Percentiles rank a stretch among this genome's conserved stretches.
These are phyloP conservation scores for Drosophila kuntzei DNA, from an alignment of 2,888 invertebrate species.

Conservation along the genomic window DNA sequence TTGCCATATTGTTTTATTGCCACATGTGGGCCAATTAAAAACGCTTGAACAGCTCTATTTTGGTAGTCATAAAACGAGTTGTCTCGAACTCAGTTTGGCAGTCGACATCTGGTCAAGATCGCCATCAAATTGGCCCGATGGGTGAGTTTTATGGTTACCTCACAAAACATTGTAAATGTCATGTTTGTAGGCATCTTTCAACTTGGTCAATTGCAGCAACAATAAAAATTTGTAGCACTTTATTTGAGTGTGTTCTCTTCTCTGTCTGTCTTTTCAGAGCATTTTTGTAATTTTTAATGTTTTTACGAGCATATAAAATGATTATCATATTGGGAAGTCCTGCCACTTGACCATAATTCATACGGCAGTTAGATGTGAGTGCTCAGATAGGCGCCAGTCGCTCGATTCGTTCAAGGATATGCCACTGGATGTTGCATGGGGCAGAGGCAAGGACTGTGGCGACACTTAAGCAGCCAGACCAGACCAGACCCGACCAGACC, in stretches of 20 bases:
- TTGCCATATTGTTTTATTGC: constrained; percentile 28
- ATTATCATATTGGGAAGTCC: constrained; percentile 51
- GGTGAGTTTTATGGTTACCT: constrained; percentile 40
- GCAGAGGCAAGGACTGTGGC: constrained; percentile 13
- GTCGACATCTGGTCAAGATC: constrained; percentile 37
- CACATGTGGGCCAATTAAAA: constrained; percentile 46
- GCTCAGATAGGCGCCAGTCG: constrained; percentile 62
- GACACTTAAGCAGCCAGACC: constrained; percentile 55
- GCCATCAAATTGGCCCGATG: constrained; percentile 21
- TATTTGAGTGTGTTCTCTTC: constrained; percentile 12
- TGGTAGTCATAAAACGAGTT: constrained; percentile 36
- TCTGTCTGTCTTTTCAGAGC: constrained; percentile 13
- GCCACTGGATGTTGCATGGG: constrained; percentile 31
- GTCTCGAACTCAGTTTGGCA: constrained; percentile 11
- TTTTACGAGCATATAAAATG: constrained; percentile 78
- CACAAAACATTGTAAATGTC: constrained; percentile 48
- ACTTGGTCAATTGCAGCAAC: constrained; percentile 55
- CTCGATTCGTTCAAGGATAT: constrained; percentile 28
- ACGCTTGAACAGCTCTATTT: constrained; percentile 36
- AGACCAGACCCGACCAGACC: constrained; percentile 2
- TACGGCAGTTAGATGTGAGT: constrained; percentile 60
- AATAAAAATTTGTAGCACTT: constrained; percentile 33
- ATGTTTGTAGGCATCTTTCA: constrained; percentile 41
- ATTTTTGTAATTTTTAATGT: constrained; percentile 68
- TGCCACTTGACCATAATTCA: constrained; percentile 55